Evolutionary conservation across 2,113 vertebrate species (phyloP).

Genomic region (Etia nguti): DNA sequence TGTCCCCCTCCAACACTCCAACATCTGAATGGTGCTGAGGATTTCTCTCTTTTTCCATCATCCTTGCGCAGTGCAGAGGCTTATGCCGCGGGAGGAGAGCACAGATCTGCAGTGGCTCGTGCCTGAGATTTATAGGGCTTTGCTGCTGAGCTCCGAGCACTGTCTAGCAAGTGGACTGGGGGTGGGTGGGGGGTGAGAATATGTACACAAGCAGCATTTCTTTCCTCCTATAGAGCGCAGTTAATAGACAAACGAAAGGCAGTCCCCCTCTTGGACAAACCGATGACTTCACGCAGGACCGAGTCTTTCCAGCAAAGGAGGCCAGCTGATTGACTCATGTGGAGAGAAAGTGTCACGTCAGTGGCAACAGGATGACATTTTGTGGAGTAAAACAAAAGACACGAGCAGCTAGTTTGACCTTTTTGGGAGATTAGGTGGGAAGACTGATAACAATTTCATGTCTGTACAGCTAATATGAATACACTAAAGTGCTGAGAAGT

Average conservation of each 20-base stretch:
- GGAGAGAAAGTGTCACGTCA: neutral
- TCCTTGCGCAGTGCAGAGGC: constrained; percentile 56
- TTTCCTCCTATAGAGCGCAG: neutral
- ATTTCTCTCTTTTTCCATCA: constrained; percentile 18
- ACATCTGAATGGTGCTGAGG: constrained; percentile 4
- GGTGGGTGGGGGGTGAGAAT: neutral
- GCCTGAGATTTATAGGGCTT: constrained; percentile 53
- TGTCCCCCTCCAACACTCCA: neutral
- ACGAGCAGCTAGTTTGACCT: neutral
- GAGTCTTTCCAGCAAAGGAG: neutral
- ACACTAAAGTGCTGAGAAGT: neutral
- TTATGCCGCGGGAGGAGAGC: constrained; percentile 29
- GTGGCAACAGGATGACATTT: neutral
- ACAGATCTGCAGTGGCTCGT: constrained; percentile 58
- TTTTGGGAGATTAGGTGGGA: neutral
- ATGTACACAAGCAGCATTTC: neutral
- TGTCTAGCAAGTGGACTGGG: neutral
- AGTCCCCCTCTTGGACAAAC: neutral
- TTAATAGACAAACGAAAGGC: constrained; percentile 13
- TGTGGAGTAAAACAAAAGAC: neutral
- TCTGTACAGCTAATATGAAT: neutral
- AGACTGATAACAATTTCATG: neutral
- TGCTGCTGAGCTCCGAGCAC: constrained; percentile 27
- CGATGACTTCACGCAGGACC: constrained; percentile 7
- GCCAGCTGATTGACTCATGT: neutral